Evolutionary conservation across 2,113 vertebrate genomes (phyloP), one percentile per base, ranked within the genome.

Genomic region (Chaenocephalus aceratus): DNA sequence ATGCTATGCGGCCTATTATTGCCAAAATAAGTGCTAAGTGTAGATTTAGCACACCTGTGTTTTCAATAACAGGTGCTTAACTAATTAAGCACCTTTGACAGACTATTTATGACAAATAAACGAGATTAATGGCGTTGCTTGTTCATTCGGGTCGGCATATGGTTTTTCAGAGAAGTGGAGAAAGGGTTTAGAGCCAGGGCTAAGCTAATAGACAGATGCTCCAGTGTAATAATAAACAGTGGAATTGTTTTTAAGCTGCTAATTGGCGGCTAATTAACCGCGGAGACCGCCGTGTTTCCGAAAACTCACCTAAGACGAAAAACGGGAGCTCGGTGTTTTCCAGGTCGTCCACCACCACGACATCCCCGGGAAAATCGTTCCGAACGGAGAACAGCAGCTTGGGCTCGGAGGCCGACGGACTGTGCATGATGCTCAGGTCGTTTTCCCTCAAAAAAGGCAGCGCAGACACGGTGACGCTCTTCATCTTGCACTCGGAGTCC

Each of bases 351-450:
- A 99, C 97, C 75, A 99, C 97, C 85, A 97, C 96, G 80, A 99
- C 96, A 82, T 99, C 97, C 0, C 98, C 98, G n/a, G 98, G 98
- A 68, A 99, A 99, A 82, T 99, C 98, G 91, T 99, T 99, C 77
- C 97, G 94, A 10, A 99, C 97, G 14, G 97, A 99, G 96, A 99
- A 99, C 76, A 99, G 97, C 73, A 99, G 97, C 96, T 99, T 99
- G 92, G 98, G 97, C 93, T 99, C 98, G 45, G 97, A 97, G 96
- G 97, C 97, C 94, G 98, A 99, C 49, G 98, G 96, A 73, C 97
- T 97, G 94, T 99, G 98, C 98, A 99, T 99, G 96, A 99, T 99
- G 95, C 96, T 98, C 91, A 99, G 95, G 96, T 99, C 98, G 94
- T 99, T 99, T 85, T 99, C 98, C 53, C 98, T 90, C 88, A 99